Evolutionary conservation across 2,888 invertebrate species (phyloP).

Genomic region (Slavum lentiscoides): DNA sequence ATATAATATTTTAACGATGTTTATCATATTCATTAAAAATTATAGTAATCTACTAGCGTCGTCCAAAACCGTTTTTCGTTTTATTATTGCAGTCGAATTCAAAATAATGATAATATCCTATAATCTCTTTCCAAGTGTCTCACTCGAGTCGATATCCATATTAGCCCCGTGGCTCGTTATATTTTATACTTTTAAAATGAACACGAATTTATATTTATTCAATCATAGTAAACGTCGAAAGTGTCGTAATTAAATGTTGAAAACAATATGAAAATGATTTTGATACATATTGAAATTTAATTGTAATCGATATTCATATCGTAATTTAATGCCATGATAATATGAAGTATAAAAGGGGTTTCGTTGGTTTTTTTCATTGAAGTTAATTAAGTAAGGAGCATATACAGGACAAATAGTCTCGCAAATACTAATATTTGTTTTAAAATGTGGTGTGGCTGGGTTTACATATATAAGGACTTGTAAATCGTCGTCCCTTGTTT

Average conservation of each 20-base stretch:
- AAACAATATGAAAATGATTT: neutral
- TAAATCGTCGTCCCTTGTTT: too few relatives aligned
- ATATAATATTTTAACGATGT: neutral
- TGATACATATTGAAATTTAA: neutral
- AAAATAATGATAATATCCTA: neutral
- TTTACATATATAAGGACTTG: too few relatives aligned
- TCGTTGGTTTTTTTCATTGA: neutral
- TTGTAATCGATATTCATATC: neutral
- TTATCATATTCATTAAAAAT: neutral
- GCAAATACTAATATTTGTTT: too few relatives aligned
- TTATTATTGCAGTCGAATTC: neutral
- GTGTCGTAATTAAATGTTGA: neutral
- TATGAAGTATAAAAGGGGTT: neutral
- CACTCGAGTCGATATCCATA: too few relatives aligned
- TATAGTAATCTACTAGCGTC: neutral
- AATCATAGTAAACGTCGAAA: too few relatives aligned
- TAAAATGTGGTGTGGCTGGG: too few relatives aligned
- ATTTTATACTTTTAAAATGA: neutral
- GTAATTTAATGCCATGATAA: too few relatives aligned
- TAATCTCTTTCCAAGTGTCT: too few relatives aligned
- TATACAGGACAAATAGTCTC: conserved; percentile 4
- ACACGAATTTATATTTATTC: neutral
- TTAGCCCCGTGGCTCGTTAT: too few relatives aligned
- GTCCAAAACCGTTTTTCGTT: neutral
- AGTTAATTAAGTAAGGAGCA: neutral